These are phyloP conservation scores for Litocranius walleri DNA, from an alignment of 2,113 vertebrate genomes.

Conservation along the genomic window DNA sequence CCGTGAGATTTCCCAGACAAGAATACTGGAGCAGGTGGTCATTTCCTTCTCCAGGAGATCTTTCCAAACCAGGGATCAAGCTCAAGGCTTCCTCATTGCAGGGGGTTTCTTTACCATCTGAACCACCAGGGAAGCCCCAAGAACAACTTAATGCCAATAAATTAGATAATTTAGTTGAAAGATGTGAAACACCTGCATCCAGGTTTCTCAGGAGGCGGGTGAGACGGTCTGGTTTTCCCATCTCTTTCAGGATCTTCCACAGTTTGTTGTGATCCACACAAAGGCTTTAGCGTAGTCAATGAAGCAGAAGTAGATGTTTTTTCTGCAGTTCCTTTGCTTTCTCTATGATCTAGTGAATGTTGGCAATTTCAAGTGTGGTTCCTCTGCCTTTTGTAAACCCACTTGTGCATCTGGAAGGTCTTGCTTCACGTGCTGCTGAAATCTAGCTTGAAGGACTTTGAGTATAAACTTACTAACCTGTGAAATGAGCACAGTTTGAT, in stretches of 20 bases:
- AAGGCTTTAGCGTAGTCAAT: background rate
- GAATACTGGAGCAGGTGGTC: background rate
- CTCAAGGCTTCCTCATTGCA: background rate
- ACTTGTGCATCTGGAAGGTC: background rate
- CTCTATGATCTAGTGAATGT: background rate
- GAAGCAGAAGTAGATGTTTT: background rate
- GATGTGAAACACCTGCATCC: background rate
- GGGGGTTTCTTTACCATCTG: background rate
- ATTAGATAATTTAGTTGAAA: background rate
- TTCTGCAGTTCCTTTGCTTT: background rate
- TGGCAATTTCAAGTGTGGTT: background rate
- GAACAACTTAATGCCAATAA: background rate
- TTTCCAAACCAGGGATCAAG: background rate
- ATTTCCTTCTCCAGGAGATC: background rate
- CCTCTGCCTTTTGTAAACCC: background rate
- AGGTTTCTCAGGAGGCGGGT: rapidly evolving
- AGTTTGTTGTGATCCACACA: background rate
- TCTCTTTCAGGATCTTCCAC: background rate
- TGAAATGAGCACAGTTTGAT: background rate
- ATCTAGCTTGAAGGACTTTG: background rate
- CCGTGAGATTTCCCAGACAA: background rate
- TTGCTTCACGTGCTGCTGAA: background rate
- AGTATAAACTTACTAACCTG: background rate
- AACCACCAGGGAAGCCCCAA: background rate
- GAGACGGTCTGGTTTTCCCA: background rate